These are phyloP conservation scores for Channa maculata DNA, from an alignment of 2,113 vertebrate species.

Conservation along the genomic window DNA sequence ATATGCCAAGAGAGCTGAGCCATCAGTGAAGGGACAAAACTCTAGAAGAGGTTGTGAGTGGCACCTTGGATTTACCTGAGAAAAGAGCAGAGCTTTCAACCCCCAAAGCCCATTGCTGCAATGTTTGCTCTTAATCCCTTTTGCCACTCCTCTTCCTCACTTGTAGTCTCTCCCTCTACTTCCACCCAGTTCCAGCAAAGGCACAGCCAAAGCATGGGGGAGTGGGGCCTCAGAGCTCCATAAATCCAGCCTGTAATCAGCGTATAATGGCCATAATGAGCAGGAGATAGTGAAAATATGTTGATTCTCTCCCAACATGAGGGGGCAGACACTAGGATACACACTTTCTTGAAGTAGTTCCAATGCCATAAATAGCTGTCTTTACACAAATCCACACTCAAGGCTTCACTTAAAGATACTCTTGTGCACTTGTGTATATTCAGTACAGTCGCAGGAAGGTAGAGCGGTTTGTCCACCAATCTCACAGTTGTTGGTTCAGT, in stretches of 20 bases:
- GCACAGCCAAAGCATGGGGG: constrained; percentile 45
- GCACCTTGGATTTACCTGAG: too few relatives aligned
- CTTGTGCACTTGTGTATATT: too few relatives aligned
- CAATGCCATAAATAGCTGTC: constrained; percentile 54
- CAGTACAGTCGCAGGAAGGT: too few relatives aligned
- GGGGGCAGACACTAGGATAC: constrained; percentile 30
- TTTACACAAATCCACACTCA: constrained; percentile 26
- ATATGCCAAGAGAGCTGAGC: too few relatives aligned
- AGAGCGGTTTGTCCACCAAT: too few relatives aligned
- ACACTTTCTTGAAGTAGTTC: constrained; percentile 35
- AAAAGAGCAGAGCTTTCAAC: too few relatives aligned
- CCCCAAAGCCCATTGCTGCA: too few relatives aligned
- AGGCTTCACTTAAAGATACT: constrained; percentile 2
- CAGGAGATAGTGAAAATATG: constrained; percentile 74
- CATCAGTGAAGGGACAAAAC: too few relatives aligned
- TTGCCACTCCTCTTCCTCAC: constrained; percentile 16
- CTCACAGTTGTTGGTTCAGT: too few relatives aligned
- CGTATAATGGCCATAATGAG: constrained; percentile 71
- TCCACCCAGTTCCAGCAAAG: constrained; percentile 42
- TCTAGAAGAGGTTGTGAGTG: too few relatives aligned
- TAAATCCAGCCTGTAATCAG: constrained; percentile 77
- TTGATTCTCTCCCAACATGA: constrained; percentile 65
- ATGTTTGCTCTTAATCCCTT: not conserved
- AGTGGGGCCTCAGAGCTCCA: constrained; percentile 59
- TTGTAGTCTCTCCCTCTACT: constrained; percentile 29